phyloP scores from a whole-genome alignment of 2,113 vertebrate genomes.

The Albula glossodonta region DNA sequence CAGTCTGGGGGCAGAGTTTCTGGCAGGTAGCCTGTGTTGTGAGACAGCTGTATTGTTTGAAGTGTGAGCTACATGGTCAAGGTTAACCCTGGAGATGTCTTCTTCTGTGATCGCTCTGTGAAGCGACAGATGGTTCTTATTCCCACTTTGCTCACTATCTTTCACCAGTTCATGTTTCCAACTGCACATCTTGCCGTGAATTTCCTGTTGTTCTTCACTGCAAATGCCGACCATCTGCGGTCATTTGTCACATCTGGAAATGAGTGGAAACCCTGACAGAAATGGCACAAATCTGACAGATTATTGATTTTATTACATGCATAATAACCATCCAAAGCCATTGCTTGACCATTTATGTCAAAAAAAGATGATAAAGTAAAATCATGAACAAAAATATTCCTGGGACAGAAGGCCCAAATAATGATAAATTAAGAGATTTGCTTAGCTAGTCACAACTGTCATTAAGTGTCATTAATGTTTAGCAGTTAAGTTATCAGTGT shows the following conservation, averaged over 20 bases:
- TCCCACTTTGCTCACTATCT: neutral
- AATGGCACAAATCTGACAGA: neutral
- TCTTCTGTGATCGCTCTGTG: neutral
- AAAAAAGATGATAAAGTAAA: neutral
- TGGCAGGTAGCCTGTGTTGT: neutral
- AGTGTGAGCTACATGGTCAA: slow-evolving; percentile 3
- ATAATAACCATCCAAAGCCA: neutral
- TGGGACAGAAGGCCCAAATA: neutral
- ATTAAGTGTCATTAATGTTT: neutral
- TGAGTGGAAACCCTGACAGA: neutral
- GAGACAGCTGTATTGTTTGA: neutral
- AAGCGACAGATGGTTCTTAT: slow-evolving; percentile 23
- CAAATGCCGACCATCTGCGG: slow-evolving; percentile 13
- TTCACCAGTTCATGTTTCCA: neutral
- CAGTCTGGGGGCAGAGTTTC: neutral
- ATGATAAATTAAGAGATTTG: neutral
- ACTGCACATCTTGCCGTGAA: slow-evolving; percentile 8
- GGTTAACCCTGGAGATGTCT: neutral
- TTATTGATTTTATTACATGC: neutral
- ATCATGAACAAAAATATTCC: neutral
- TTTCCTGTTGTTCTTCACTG: slow-evolving; percentile 5
- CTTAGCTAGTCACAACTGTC: neutral
- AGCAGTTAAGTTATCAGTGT: neutral
- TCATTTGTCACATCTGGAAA: slow-evolving; percentile 10
- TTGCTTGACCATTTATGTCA: neutral